phyloP scores from a whole-genome alignment of 2,888 invertebrate species.

The Empis livida region DNA sequence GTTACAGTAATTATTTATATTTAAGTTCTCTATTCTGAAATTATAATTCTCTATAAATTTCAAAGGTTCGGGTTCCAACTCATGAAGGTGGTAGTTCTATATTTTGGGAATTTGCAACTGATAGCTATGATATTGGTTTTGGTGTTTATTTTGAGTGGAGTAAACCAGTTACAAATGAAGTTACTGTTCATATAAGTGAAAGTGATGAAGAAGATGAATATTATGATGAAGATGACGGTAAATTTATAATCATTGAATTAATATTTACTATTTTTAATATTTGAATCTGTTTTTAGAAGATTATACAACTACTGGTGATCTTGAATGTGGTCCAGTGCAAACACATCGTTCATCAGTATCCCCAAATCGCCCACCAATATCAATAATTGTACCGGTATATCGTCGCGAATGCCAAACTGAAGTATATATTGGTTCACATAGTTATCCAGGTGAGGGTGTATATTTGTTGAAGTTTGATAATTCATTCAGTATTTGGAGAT shows the following conservation, averaged over 20 bases:
- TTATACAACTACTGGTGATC: conserved; percentile 39
- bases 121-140: conserved; percentile 94
- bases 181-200: conserved; percentile 89
- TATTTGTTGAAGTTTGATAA: conserved; percentile 99
- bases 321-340: conserved; percentile 43
- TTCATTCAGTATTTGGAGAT: conserved; percentile 97
- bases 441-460: conserved; percentile 93
- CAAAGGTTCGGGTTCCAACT: conserved; percentile 78
- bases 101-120: conserved; percentile 99
- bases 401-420: conserved; percentile 93
- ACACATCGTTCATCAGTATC: conserved; percentile 21
- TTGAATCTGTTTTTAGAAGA: conserved; percentile 12
- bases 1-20: conserved; percentile 69
- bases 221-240: conserved; percentile 36
- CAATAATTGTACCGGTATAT: conserved; percentile 88
- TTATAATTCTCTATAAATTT: background rate
- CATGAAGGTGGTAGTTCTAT: conserved; percentile 84
- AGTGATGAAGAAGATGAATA: conserved; percentile 67
- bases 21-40: background rate
- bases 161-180: conserved; percentile 66
- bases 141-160: conserved; percentile 98
- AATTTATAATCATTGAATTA: background rate
- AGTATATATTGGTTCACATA: conserved; percentile 95
- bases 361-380: conserved; percentile 31
- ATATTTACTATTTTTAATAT: background rate